Base-by-base conservation (phyloP, 2,113 vertebrate species). In the Oreamnos americanus region DNA sequence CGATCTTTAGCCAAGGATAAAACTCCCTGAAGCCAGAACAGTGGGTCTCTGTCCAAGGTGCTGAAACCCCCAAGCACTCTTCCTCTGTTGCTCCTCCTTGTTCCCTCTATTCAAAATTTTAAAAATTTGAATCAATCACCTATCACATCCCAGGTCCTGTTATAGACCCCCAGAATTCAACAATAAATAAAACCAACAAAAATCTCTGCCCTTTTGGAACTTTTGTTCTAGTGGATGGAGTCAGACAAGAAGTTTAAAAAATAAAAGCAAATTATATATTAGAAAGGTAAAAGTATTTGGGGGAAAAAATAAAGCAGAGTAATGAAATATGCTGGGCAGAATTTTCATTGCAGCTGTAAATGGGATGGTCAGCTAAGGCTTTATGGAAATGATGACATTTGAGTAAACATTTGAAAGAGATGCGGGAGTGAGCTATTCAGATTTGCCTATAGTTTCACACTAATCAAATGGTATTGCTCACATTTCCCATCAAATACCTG, bases 41-140 rank as follows among this genome's bases (percentile, higher is more conserved):
- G 10, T 1, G 6, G 4, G 3, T 15, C 55, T 78, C 91, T 98
- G 86, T 97, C 93, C 74, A 0, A 79, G 79, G 90, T 97, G 12
- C 90, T 97, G 94, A 96, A 78, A 33, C 3, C 0, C 19, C n/a
- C 2, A 1, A 62, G 3, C 2, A 3, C 5, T 28, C 13, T 45
- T 53, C 25, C 10, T 21, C 26, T 36, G 7, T 3, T 49, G 49
- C 3, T 0, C 1, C 6, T 21, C 85, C 23, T 64, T 85, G 58
- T 33, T 95, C 67, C 85, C 55, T 62, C 10, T 4, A 43, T 67
- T 96, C 14, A 87, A 81, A 74, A 43, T 15, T 62, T 74, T n/a
- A 26, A 28, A 64, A 49, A 55, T 62, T 90, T 83, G 7, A 39
- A 57, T 5, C 11, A 36, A 93, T 21, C 8, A 10, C 7, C 2